Evolutionary conservation across 2,888 invertebrate genomes (phyloP).

Genomic region (Helobdella robusta): DNA sequence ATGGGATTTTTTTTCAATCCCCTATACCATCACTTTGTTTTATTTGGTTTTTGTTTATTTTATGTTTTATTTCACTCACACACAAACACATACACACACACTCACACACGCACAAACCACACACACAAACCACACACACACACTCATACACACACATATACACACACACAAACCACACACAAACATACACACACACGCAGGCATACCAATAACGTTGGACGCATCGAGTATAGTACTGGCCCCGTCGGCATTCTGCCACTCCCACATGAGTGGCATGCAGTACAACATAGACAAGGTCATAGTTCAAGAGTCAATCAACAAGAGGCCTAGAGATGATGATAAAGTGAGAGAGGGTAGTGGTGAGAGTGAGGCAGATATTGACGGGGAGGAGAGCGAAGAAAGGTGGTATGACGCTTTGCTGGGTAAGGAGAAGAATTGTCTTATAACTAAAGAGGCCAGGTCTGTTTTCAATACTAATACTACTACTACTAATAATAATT

Average conservation of each 20-base stretch:
- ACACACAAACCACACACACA: too few relatives aligned
- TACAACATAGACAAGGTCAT: slow-evolving; percentile 15
- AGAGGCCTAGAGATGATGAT: too few relatives aligned
- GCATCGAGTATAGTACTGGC: slow-evolving; percentile 29
- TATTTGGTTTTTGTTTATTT: slow-evolving; percentile 11
- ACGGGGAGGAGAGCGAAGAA: too few relatives aligned
- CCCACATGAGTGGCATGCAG: slow-evolving; percentile 19
- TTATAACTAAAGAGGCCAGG: neutral
- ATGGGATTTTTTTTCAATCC: neutral
- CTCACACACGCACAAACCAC: too few relatives aligned
- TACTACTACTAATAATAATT: too few relatives aligned
- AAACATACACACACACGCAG: too few relatives aligned
- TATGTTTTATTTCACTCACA: too few relatives aligned
- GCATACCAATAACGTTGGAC: slow-evolving; percentile 19
- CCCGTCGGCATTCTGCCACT: slow-evolving; percentile 31
- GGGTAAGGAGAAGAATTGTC: slow-evolving; percentile 4
- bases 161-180: too few relatives aligned
- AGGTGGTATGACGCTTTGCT: neutral
- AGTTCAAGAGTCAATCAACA: slow-evolving; percentile 30
- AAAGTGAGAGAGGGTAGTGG: too few relatives aligned
- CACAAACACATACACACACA: too few relatives aligned
- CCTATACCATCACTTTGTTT: neutral
- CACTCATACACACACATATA: too few relatives aligned
- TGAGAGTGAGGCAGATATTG: too few relatives aligned
- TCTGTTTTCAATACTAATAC: neutral